phyloP scores from a whole-genome alignment of 2,797 vertebrate genomes.

The Parauchenoglanis ngamensis region DNA sequence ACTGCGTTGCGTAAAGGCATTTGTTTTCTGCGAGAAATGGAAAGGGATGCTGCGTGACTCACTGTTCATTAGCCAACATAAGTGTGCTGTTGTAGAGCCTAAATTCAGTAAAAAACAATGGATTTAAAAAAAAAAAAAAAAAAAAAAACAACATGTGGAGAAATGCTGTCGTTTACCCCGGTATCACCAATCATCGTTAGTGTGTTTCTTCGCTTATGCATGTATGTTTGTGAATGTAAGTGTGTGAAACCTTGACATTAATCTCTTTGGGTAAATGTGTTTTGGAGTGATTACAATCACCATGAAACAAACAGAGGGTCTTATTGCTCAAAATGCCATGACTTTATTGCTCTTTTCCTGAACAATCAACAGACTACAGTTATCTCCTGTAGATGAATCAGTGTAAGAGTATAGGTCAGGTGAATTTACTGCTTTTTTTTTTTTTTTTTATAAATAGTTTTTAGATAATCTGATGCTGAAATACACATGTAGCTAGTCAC shows the following conservation, averaged over 20 bases:
- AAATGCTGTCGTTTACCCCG: slow-evolving; percentile 37
- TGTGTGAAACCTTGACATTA: slow-evolving; percentile 41
- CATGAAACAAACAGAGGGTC: neutral
- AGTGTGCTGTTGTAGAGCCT: slow-evolving; percentile 6
- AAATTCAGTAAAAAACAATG: neutral
- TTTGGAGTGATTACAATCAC: slow-evolving; percentile 11
- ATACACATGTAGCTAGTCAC: neutral
- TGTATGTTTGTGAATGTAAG: slow-evolving; percentile 66
- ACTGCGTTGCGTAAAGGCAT: slow-evolving; percentile 9
- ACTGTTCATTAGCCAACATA: slow-evolving; percentile 24
- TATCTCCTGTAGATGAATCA: neutral
- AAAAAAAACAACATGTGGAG: neutral
- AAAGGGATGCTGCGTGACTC: slow-evolving; percentile 6
- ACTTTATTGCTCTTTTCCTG: neutral
- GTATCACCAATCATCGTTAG: neutral
- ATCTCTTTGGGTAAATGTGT: neutral
- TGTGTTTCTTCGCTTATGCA: slow-evolving; percentile 60
- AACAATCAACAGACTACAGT: slow-evolving; percentile 17
- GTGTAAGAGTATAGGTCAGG: neutral
- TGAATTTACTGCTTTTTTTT: neutral
- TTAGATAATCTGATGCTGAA: slow-evolving; percentile 24
- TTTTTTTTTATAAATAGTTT: neutral
- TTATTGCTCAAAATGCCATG: neutral
- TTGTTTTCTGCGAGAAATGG: neutral
- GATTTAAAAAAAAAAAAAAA: too few relatives aligned